Percentiles rank a stretch among this genome's conserved stretches.
Conservation (phyloP, 2,888 invertebrate species). For the Nycteola revayana region DNA sequence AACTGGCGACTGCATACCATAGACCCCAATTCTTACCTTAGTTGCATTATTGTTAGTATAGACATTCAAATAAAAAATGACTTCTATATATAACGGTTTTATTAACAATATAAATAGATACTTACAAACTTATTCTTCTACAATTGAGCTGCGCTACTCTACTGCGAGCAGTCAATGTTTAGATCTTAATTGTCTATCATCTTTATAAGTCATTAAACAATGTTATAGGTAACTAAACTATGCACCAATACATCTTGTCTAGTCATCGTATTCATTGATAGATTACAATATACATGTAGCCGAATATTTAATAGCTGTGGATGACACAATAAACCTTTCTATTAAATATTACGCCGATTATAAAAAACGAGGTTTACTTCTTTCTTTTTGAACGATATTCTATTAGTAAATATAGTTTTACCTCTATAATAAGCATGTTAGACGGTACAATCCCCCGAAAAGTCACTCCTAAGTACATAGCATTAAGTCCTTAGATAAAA, state of each 20-base stretch:
- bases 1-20: too few relatives aligned
- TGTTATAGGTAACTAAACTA: constrained; percentile 51
- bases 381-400: too few relatives aligned
- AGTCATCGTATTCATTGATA: constrained; percentile 31
- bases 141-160: constrained; percentile 81
- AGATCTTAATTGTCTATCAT: constrained; percentile 30
- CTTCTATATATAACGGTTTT: constrained; percentile 78
- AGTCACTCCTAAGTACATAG: too few relatives aligned
- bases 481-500: too few relatives aligned
- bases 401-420: too few relatives aligned
- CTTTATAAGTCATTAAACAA: constrained; percentile 6
- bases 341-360: too few relatives aligned
- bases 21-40: too few relatives aligned
- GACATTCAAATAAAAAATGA: constrained; percentile 36
- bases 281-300: constrained; percentile 22
- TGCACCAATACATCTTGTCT: constrained; percentile 57
- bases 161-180: constrained; percentile 79
- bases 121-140: constrained; percentile 78
- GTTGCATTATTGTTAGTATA: too few relatives aligned
- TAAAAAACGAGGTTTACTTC: too few relatives aligned
- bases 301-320: constrained; percentile 21
- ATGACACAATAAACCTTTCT: neutral
- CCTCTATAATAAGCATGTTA: too few relatives aligned
- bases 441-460: too few relatives aligned
- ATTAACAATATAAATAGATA: constrained; percentile 82